A percentile compares a stretch with the other conserved stretches of the same genome.
Conservation (phyloP, 2,888 invertebrate genomes). For the Mesorhabditis sp. region DNA sequence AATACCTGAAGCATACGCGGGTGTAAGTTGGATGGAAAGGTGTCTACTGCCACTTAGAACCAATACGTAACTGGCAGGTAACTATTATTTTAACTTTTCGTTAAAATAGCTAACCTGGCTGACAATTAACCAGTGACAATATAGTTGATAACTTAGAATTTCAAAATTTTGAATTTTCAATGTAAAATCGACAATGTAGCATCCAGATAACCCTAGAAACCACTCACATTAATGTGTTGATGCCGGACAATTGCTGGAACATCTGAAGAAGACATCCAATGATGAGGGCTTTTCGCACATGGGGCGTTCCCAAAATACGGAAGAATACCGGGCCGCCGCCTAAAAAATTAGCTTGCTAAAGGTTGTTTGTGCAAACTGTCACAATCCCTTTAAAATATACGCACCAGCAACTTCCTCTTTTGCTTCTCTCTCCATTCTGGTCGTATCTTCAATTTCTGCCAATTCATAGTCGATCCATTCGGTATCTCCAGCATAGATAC, state of each 20-base stretch:
- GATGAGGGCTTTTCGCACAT: slow-evolving; percentile 58
- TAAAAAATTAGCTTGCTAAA: neutral
- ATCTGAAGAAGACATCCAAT: slow-evolving; percentile 63
- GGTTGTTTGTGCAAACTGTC: neutral
- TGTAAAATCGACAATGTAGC: slow-evolving; percentile 3
- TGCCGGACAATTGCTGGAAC: slow-evolving; percentile 64
- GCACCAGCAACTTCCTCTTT: neutral
- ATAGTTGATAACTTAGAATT: too few relatives aligned
- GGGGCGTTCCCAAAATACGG: slow-evolving; percentile 32
- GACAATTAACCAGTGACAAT: too few relatives aligned
- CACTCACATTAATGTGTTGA: slow-evolving; percentile 1
- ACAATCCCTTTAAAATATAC: neutral
- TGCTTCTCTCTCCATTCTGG: slow-evolving; percentile 14
- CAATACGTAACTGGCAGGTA: too few relatives aligned
- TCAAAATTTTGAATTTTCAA: too few relatives aligned
- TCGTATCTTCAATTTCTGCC: slow-evolving; percentile 23
- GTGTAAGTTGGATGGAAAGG: too few relatives aligned
- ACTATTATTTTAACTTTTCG: too few relatives aligned
- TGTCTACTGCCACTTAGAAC: too few relatives aligned
- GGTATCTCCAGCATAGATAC: slow-evolving; percentile 14
- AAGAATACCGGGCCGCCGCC: slow-evolving; percentile 14
- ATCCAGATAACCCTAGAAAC: neutral
- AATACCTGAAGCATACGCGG: slow-evolving; percentile 60
- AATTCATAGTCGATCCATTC: slow-evolving; percentile 33
- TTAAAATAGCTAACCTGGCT: too few relatives aligned